Percentiles rank a stretch among this genome's conserved stretches.
phyloP scores from a whole-genome alignment of 2,113 vertebrate species.

The Colinus virginianus region DNA sequence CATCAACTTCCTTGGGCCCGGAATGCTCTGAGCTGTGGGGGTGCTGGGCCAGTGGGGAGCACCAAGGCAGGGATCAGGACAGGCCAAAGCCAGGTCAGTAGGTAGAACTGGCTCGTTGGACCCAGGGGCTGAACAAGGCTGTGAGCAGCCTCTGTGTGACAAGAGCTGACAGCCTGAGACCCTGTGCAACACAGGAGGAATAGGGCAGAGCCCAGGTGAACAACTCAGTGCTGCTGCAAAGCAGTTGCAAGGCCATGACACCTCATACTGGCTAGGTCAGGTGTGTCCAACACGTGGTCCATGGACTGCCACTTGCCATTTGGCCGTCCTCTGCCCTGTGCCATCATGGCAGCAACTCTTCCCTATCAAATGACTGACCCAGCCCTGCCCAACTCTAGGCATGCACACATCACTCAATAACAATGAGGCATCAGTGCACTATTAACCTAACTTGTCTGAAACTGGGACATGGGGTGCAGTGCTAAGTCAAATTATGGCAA shows the following conservation, averaged over 20 bases:
- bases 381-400: too few relatives aligned
- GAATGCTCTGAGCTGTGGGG: accelerated
- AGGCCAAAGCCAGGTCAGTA: background rate
- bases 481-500: too few relatives aligned
- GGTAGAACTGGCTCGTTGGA: background rate
- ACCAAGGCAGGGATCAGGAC: accelerated
- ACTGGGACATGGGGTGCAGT: too few relatives aligned
- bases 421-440: too few relatives aligned
- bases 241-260: background rate
- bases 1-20: accelerated
- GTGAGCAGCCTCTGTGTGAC: accelerated
- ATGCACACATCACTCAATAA: too few relatives aligned
- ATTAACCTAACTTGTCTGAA: too few relatives aligned
- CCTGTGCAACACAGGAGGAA: accelerated
- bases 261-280: background rate
- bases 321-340: too few relatives aligned
- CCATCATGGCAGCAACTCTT: too few relatives aligned
- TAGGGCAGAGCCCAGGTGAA: background rate
- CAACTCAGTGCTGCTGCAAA: background rate
- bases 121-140: accelerated
- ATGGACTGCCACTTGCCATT: too few relatives aligned
- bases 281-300: background rate
- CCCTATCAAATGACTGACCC: too few relatives aligned
- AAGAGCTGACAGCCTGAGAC: accelerated
- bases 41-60: background rate